phyloP scores from a whole-genome alignment of 1,140 invertebrate species.

The Chrysopa pallens region DNA sequence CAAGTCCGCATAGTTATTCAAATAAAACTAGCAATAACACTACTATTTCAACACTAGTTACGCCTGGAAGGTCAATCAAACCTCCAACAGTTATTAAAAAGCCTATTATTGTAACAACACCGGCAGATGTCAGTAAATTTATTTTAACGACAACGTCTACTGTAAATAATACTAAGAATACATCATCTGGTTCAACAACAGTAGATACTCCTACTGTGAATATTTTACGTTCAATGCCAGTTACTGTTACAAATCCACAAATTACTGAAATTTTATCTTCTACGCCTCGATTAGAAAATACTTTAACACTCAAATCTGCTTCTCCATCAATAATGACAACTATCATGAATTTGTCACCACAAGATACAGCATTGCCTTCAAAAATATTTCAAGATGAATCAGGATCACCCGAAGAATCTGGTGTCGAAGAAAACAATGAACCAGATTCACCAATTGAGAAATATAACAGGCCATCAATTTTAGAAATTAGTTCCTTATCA shows the following conservation, averaged over 20 bases:
- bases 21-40: slow-evolving; percentile 5
- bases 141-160: slow-evolving; percentile 4
- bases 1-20: slow-evolving; percentile 10
- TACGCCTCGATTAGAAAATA: slow-evolving; percentile 14
- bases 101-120: slow-evolving; percentile 9
- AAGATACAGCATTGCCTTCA: slow-evolving; percentile 32
- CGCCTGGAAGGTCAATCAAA: slow-evolving; percentile 10
- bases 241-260: neutral
- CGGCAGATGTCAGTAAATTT: slow-evolving; percentile 1
- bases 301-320: slow-evolving; percentile 23
- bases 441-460: slow-evolving; percentile 10
- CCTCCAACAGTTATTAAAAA: slow-evolving; percentile 7
- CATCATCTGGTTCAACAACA: neutral
- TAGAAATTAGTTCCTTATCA: neutral
- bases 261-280: neutral
- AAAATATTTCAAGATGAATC: slow-evolving; percentile 42
- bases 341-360: slow-evolving; percentile 30
- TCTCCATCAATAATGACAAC: slow-evolving; percentile 23
- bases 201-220: neutral
- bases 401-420: slow-evolving; percentile 32
- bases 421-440: slow-evolving; percentile 23
- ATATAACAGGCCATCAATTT: too few species aligned
- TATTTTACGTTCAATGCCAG: neutral
- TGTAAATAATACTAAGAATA: slow-evolving; percentile 4
- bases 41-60: slow-evolving; percentile 9